phyloP scores from a whole-genome alignment of 1,140 invertebrate species.

The Anastrepha obliqua region DNA sequence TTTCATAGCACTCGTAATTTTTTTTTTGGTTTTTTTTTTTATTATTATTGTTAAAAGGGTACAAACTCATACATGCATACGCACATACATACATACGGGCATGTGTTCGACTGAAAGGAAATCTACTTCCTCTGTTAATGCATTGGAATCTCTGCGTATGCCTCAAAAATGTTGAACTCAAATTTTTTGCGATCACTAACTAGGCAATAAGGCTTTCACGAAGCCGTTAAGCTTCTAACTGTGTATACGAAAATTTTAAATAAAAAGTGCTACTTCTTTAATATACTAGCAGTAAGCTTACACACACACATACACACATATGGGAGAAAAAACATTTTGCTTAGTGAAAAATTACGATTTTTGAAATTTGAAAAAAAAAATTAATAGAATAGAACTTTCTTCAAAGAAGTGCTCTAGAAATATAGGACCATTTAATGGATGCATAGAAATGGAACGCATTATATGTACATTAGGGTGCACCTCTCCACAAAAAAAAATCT shows the following conservation, averaged over 20 bases:
- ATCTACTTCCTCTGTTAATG: no score
- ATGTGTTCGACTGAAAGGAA: no score
- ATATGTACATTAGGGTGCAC: no score
- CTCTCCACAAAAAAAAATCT: no score
- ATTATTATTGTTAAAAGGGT: neutral
- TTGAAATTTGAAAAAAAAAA: neutral
- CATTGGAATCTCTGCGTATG: no score
- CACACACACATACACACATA: neutral
- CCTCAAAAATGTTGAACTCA: no score
- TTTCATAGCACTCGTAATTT: neutral
- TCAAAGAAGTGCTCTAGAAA: no score
- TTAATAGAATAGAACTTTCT: neutral
- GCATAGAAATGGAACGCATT: no score
- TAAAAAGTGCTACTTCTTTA: neutral
- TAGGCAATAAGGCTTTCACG: neutral
- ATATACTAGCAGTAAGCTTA: neutral
- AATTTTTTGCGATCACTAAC: neutral
- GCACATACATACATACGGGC: neutral
- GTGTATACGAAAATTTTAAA: conserved; percentile 11
- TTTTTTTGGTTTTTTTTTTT: neutral
- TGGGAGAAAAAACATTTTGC: no score
- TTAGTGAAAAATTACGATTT: no score
- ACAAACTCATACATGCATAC: neutral
- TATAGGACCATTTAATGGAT: no score
- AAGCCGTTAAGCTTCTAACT: neutral